Percentiles rank a stretch among this genome's conserved stretches.
Evolutionary conservation across 1,140 invertebrate species (phyloP).

Genomic region (Penaeus chinensis): DNA sequence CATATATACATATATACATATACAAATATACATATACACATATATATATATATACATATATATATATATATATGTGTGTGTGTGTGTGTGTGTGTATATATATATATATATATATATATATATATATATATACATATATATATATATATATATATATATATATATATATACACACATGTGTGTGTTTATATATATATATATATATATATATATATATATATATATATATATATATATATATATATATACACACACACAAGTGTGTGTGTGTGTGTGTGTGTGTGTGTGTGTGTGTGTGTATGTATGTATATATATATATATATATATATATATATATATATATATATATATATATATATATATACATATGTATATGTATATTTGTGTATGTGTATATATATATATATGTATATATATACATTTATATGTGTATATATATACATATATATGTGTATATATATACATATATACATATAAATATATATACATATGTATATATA

Average conservation of each 20-base stretch:
- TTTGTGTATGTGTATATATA: constrained; percentile 8
- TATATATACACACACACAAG: neutral
- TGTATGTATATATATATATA: constrained; percentile 16
- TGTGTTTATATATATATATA: too few relatives aligned
- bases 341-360: constrained; percentile 30
- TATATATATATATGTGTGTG: too few relatives aligned
- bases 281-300: too few relatives aligned
- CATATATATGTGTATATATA: neutral
- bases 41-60: too few relatives aligned
- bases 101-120: too few relatives aligned
- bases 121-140: too few relatives aligned
- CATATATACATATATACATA: too few relatives aligned
- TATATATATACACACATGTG: too few relatives aligned
- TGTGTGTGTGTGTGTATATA: too few relatives aligned
- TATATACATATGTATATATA: constrained; percentile 15
- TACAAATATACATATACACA: too few relatives aligned
- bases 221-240: neutral
- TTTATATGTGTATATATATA: neutral
- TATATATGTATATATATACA: constrained; percentile 23
- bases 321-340: constrained; percentile 29
- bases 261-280: neutral
- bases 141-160: too few relatives aligned
- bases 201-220: too few relatives aligned
- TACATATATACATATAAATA: constrained; percentile 4
- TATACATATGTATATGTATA: neutral